These are phyloP conservation scores for Sitodiplosis mosellana DNA, from an alignment of 1,140 invertebrate species.

Conservation along the genomic window DNA sequence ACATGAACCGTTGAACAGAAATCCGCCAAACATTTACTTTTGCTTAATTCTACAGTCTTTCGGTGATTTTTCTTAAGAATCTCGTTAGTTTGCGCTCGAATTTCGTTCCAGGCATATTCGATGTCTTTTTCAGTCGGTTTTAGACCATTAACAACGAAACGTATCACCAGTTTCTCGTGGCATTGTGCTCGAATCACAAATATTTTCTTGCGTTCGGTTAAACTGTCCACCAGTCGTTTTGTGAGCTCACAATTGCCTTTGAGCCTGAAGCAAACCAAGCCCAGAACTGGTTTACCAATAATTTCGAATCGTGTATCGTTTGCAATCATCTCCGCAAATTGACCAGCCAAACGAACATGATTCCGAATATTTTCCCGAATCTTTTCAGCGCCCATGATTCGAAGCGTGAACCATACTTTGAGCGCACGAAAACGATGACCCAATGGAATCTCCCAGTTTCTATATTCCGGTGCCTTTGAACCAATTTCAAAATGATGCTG, in stretches of 20 bases:
- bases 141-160: slow-evolving; percentile 68
- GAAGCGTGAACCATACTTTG: slow-evolving; percentile 87
- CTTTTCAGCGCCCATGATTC: slow-evolving; percentile 63
- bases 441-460: slow-evolving; percentile 89
- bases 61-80: background rate
- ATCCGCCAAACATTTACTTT: too few relatives aligned
- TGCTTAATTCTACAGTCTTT: background rate
- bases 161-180: slow-evolving; percentile 46
- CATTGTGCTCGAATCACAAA: slow-evolving; percentile 66
- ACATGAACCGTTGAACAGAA: too few relatives aligned
- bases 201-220: slow-evolving; percentile 62
- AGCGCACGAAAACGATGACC: slow-evolving; percentile 78
- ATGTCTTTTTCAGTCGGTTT: slow-evolving; percentile 52
- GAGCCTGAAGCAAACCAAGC: slow-evolving; percentile 73
- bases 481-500: slow-evolving; percentile 48
- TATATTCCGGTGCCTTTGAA: slow-evolving; percentile 61
- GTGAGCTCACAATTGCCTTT: slow-evolving; percentile 66
- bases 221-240: slow-evolving; percentile 48
- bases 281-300: slow-evolving; percentile 47
- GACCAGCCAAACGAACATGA: slow-evolving; percentile 51
- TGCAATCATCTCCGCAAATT: slow-evolving; percentile 51
- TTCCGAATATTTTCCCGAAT: slow-evolving; percentile 61
- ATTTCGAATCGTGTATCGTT: slow-evolving; percentile 64
- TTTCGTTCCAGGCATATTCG: slow-evolving; percentile 64
- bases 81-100: slow-evolving; percentile 17